phyloP scores from a whole-genome alignment of 2,797 vertebrate species.

The Apogon talboti region DNA sequence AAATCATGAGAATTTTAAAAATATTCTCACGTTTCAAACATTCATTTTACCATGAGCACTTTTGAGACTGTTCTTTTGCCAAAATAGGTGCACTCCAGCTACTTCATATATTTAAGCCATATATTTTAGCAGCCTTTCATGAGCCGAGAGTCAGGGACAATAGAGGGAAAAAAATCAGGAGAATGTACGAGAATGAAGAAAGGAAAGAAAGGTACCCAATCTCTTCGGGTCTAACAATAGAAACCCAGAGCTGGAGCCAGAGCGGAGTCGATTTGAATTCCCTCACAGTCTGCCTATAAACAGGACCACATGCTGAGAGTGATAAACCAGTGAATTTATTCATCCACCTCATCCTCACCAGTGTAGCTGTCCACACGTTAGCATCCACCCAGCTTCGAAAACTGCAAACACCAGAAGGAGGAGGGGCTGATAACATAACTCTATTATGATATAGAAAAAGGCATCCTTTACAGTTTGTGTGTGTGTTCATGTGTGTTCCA shows the following conservation, averaged over 20 bases:
- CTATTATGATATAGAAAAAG: constrained; percentile 48
- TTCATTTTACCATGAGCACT: neutral
- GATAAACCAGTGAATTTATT: constrained; percentile 84
- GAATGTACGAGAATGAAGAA: constrained; percentile 53
- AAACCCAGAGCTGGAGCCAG: constrained; percentile 79
- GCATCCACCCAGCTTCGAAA: constrained; percentile 70
- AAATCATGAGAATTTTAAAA: neutral
- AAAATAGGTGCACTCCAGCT: constrained; percentile 21
- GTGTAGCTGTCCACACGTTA: constrained; percentile 74
- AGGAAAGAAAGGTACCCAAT: constrained; percentile 58
- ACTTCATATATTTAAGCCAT: constrained; percentile 7
- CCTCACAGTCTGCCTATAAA: constrained; percentile 78
- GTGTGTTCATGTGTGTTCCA: constrained; percentile 10
- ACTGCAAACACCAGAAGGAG: constrained; percentile 33
- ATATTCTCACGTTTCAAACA: constrained; percentile 1
- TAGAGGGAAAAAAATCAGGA: constrained; percentile 44
- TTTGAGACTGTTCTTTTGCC: constrained; percentile 1
- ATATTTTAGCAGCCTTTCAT: constrained; percentile 40
- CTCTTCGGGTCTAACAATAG: constrained; percentile 71
- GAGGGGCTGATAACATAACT: constrained; percentile 50
- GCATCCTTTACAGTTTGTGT: constrained; percentile 10
- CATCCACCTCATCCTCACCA: constrained; percentile 80
- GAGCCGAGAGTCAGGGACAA: constrained; percentile 35
- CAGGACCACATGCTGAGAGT: constrained; percentile 82
- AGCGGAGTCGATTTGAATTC: constrained; percentile 83